A percentile compares a stretch with the other conserved stretches of the same genome.
Conservation (phyloP, 1,140 invertebrate genomes). For the Macrobrachium nipponense region DNA sequence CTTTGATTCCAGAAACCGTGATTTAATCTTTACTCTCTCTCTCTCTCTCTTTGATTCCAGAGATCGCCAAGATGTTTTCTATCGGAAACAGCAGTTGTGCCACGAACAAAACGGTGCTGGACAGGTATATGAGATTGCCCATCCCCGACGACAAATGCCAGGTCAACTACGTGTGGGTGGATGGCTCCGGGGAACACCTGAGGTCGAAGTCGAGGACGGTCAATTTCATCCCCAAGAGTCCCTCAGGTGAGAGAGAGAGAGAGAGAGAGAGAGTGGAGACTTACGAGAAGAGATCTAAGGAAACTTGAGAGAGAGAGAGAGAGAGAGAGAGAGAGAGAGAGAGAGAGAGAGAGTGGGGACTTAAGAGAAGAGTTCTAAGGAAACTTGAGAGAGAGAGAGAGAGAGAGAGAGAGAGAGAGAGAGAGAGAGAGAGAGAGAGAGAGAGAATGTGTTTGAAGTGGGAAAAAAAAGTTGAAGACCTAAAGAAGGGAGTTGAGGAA, state of each 20-base stretch:
- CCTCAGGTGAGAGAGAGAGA: constrained; percentile 73
- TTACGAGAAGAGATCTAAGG: not conserved
- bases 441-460: no score
- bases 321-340: not conserved
- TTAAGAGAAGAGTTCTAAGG: not conserved
- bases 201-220: constrained; percentile 90
- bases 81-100: not conserved
- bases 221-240: constrained; percentile 79
- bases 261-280: not conserved
- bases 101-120: constrained; percentile 52
- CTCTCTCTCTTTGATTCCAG: not conserved
- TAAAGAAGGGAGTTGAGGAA: not conserved
- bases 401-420: not conserved
- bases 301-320: not conserved
- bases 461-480: not conserved
- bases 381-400: not conserved
- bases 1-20: no score
- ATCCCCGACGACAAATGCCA: constrained; percentile 83
- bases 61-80: not conserved
- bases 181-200: constrained; percentile 90
- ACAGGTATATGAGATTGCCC: constrained; percentile 79
- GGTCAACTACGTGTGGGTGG: constrained; percentile 96
- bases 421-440: not conserved
- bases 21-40: no score
- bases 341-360: not conserved